phyloP scores from a whole-genome alignment of 2,797 vertebrate species.

The Pampus argenteus region DNA sequence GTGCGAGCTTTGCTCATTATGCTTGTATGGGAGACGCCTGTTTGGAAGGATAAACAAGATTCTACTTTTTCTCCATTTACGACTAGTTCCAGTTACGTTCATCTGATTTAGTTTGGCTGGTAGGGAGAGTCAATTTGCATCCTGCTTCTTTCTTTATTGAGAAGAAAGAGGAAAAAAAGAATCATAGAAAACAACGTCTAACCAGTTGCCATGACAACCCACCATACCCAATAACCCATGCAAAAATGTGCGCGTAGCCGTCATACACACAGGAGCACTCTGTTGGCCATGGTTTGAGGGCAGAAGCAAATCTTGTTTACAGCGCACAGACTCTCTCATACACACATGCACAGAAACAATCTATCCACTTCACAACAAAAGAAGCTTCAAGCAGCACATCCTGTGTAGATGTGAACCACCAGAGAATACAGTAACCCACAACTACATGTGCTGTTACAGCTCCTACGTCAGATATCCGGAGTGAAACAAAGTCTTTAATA shows the following conservation, averaged over 20 bases:
- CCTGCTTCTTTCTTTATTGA: slow-evolving; percentile 51
- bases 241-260: slow-evolving; percentile 48
- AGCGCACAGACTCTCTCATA: slow-evolving; percentile 42
- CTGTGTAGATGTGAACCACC: slow-evolving; percentile 75
- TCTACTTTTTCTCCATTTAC: slow-evolving; percentile 18
- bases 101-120: slow-evolving; percentile 51
- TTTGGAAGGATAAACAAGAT: slow-evolving; percentile 31
- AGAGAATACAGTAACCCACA: slow-evolving; percentile 76
- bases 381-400: slow-evolving; percentile 77
- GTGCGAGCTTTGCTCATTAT: slow-evolving; percentile 32
- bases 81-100: slow-evolving; percentile 44
- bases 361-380: slow-evolving; percentile 75
- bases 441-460: slow-evolving; percentile 76
- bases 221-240: slow-evolving; percentile 76
- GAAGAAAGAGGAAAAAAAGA: slow-evolving; percentile 61
- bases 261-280: slow-evolving; percentile 63
- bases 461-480: slow-evolving; percentile 75
- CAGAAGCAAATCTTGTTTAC: slow-evolving; percentile 76
- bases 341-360: slow-evolving; percentile 72
- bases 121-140: slow-evolving; percentile 56
- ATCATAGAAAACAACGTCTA: slow-evolving; percentile 64
- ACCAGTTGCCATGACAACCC: slow-evolving; percentile 85
- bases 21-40: slow-evolving; percentile 15
- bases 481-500: slow-evolving; percentile 59
- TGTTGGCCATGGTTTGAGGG: slow-evolving; percentile 75